Conservation (phyloP, 2,888 invertebrate genomes). For the Agrotis clavis region DNA sequence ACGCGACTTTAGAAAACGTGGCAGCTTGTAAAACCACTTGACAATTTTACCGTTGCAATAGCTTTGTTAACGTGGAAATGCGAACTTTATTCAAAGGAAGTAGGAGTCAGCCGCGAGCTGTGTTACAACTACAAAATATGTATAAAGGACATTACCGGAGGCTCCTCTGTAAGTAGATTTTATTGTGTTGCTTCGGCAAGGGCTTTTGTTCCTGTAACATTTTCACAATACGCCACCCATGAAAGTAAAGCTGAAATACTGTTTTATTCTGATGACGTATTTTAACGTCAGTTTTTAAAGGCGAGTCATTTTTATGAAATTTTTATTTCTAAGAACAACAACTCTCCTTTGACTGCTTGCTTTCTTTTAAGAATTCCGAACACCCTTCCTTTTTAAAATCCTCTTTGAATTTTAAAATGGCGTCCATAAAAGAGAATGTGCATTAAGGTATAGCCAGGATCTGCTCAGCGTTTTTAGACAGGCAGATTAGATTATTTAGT, state of each 20-base stretch:
- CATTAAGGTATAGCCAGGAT: constrained; percentile 23
- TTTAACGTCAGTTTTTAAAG: constrained; percentile 28
- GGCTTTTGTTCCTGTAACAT: constrained; percentile 63
- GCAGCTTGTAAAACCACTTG: constrained; percentile 58
- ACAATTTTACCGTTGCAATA: constrained; percentile 61
- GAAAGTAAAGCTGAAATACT: constrained; percentile 40
- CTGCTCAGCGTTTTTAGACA: constrained; percentile 34
- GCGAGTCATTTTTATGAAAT: constrained; percentile 22
- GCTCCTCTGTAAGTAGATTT: constrained; percentile 74
- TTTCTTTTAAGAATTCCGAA: constrained; percentile 36
- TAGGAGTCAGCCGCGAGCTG: constrained; percentile 53
- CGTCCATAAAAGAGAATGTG: constrained; percentile 23
- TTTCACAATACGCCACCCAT: constrained; percentile 53
- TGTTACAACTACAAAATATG: constrained; percentile 68
- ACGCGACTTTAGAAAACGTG: constrained; percentile 55
- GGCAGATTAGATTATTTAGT: constrained; percentile 48
- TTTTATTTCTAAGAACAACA: constrained; percentile 35
- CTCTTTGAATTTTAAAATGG: constrained; percentile 37
- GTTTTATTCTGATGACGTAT: constrained; percentile 34
- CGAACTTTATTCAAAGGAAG: constrained; percentile 67
- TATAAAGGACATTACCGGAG: constrained; percentile 72
- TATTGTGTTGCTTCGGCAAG: constrained; percentile 71
- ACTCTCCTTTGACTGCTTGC: constrained; percentile 13
- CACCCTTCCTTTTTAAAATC: constrained; percentile 39
- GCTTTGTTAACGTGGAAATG: constrained; percentile 61